Evolutionary conservation across 2,797 vertebrate genomes (phyloP), one percentile per base, ranked within the genome.

Genomic region (Phrynocephalus vlangalii): DNA sequence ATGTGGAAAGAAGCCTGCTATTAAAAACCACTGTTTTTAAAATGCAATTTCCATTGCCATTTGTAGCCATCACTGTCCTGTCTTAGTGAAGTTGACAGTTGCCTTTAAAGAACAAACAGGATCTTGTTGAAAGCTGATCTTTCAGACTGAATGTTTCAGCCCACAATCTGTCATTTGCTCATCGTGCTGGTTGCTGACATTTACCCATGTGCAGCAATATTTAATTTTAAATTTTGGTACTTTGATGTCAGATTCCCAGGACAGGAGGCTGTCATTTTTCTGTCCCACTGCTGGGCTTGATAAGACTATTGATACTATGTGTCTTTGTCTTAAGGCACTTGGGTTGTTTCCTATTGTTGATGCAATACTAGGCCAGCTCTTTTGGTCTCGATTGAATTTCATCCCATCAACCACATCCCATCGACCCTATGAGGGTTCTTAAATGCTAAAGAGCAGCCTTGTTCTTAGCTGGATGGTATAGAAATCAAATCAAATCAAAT

Each of bases 181-280:
- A 63, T 67, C 67, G 86, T 81, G 83, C 91, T 85, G 87, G 90
- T 67, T 94, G 91, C 94, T 95, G 95, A 93, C 90, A 94, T 95
- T 94, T 95, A 93, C 83, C 85, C 93, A 93, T 92, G 88, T 87
- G 91, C 48, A 93, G 89, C 79, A 81, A 91, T 89, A 38, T 93
- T 94, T 93, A 91, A 91, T 92, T 93, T 94, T 94, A 86, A 92
- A 90, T 91, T 92, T 94, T 91, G 86, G 5, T 90, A 33, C 87
- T 92, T 93, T 93, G 91, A 92, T 94, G 88, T 85, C 1, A 0
- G 83, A 90, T 87, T 91, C 79, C 75, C 75, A 82, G 91, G 89
- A 88, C 81, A 88, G 72, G 33, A 0, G 5, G 80, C 85, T 90
- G 73, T 91, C 78, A 83, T 91, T 93, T 91, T 83, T 91, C 28